Percentiles rank a stretch among this genome's conserved stretches.
These are phyloP conservation scores for Cephus rjabovi DNA, from an alignment of 2,888 invertebrate species.

Conservation along the genomic window DNA sequence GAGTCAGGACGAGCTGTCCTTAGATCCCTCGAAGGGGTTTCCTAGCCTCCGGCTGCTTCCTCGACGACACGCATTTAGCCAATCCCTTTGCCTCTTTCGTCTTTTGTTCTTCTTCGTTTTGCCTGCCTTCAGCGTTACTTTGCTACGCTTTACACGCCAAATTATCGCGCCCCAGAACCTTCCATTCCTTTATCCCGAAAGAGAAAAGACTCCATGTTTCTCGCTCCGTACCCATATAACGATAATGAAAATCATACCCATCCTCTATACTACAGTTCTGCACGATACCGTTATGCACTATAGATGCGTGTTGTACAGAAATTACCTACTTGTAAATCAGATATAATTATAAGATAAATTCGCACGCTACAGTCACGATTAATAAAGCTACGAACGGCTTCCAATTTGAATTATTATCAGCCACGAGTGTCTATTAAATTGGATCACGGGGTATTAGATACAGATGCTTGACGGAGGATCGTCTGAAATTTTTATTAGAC, in stretches of 20 bases:
- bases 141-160: background rate
- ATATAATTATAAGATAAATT: background rate
- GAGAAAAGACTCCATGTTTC: background rate
- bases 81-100: background rate
- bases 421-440: background rate
- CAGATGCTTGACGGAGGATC: background rate
- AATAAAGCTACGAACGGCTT: background rate
- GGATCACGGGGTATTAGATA: background rate
- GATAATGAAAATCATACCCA: background rate
- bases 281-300: background rate
- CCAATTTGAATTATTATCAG: background rate
- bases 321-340: background rate
- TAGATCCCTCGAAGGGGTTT: background rate
- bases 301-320: background rate
- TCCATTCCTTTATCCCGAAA: background rate
- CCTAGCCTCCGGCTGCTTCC: constrained; percentile 7
- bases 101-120: background rate
- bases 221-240: background rate
- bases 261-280: background rate
- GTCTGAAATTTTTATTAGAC: background rate
- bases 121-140: background rate
- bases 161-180: background rate
- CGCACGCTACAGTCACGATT: background rate
- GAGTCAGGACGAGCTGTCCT: constrained; percentile 27
- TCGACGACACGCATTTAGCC: constrained; percentile 18